A percentile compares a stretch with the other conserved stretches of the same genome.
Evolutionary conservation across 2,113 vertebrate species (phyloP).

Genomic region (Leptodactylus fuscus): DNA sequence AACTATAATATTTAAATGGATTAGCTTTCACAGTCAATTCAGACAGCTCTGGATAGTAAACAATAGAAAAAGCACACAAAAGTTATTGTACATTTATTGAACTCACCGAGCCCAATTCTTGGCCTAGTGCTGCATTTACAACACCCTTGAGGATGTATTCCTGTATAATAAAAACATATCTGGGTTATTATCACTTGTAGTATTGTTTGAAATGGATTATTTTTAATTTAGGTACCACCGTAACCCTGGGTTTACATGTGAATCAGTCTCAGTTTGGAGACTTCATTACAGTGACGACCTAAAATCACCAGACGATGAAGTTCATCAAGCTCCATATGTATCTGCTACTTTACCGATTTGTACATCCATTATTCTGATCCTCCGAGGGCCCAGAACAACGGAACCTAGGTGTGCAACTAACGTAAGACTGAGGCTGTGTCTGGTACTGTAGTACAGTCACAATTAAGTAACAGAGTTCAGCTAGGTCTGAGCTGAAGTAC

Average conservation of each 20-base stretch:
- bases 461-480: neutral
- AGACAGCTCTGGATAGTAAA: neutral
- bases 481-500: neutral
- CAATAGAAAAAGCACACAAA: neutral
- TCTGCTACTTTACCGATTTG: too few species aligned
- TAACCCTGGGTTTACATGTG: too few species aligned
- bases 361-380: too few species aligned
- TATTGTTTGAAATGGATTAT: neutral
- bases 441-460: neutral
- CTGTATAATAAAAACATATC: constrained; percentile 67
- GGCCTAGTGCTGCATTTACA: constrained; percentile 93
- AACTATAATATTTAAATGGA: too few species aligned
- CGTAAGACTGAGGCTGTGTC: too few species aligned
- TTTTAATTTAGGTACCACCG: neutral
- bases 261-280: too few species aligned
- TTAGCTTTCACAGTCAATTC: neutral
- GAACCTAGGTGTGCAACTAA: too few species aligned
- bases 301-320: too few species aligned
- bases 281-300: too few species aligned
- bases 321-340: too few species aligned
- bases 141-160: constrained; percentile 97
- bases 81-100: constrained; percentile 11
- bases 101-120: constrained; percentile 93
- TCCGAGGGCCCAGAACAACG: too few species aligned
- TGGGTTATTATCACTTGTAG: neutral